A percentile compares a stretch with the other conserved stretches of the same genome.
phyloP scores from a whole-genome alignment of 2,113 vertebrate genomes.

The Pipa parva region DNA sequence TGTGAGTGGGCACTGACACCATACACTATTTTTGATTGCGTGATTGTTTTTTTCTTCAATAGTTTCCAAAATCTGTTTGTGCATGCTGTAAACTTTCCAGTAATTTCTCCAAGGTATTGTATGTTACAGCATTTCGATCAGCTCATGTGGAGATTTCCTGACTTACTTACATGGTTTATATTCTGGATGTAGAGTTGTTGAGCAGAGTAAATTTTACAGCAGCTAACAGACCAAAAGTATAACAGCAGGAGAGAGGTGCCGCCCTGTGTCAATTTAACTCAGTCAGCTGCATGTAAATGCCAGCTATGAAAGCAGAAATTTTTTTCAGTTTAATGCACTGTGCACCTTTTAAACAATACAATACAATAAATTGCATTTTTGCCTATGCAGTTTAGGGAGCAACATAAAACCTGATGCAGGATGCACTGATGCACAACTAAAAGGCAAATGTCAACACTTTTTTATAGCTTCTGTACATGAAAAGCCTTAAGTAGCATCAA shows the following conservation, averaged over 20 bases:
- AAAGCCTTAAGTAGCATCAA: too few species aligned
- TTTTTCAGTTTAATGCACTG: background rate
- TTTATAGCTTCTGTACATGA: too few species aligned
- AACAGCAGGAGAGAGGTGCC: slow-evolving; percentile 3
- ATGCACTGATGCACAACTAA: too few species aligned
- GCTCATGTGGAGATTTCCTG: background rate
- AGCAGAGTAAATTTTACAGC: background rate
- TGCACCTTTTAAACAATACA: background rate
- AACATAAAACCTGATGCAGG: too few species aligned
- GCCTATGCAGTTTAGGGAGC: background rate
- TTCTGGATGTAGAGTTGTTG: background rate
- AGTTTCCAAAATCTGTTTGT: background rate
- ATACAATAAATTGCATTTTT: background rate
- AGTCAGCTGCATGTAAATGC: slow-evolving; percentile 2
- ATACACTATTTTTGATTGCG: background rate
- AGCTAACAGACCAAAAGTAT: background rate
- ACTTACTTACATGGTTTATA: background rate
- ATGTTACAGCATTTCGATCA: background rate
- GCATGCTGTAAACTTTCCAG: background rate
- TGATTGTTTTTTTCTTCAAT: background rate
- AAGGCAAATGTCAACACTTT: too few species aligned
- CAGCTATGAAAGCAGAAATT: background rate
- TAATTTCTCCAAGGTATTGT: background rate
- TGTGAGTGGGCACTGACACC: background rate
- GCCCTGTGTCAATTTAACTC: slow-evolving; percentile 9